Evolutionary conservation across 2,113 vertebrate species (phyloP).

Genomic region (Eira barbara): DNA sequence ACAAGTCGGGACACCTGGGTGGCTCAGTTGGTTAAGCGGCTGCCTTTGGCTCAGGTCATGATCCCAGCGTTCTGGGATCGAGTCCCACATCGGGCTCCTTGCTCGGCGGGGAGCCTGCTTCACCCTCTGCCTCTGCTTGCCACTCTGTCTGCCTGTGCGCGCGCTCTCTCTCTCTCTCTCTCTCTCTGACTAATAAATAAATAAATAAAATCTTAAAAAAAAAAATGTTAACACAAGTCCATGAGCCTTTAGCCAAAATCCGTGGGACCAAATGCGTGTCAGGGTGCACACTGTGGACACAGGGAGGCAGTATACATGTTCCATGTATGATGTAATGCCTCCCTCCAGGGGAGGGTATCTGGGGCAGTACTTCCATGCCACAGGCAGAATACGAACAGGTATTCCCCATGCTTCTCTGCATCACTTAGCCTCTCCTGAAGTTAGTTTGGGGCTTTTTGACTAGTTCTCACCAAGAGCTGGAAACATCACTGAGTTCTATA

Average conservation of each 20-base stretch:
- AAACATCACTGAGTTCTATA: background rate
- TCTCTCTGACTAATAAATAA: too few species aligned
- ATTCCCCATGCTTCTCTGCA: background rate
- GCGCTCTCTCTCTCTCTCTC: too few species aligned
- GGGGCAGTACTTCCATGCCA: background rate
- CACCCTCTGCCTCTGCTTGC: too few species aligned
- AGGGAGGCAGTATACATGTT: background rate
- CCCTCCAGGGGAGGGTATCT: background rate
- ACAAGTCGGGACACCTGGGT: too few species aligned
- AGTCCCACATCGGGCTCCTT: too few species aligned
- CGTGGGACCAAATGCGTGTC: background rate
- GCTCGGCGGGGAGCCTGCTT: too few species aligned
- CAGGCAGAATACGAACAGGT: background rate
- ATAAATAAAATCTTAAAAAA: too few species aligned
- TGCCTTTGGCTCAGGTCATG: too few species aligned
- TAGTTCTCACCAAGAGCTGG: conserved; percentile 27
- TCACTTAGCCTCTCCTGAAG: background rate
- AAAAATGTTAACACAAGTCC: background rate
- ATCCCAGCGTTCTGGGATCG: too few species aligned
- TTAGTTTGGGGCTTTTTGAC: background rate
- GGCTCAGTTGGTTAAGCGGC: too few species aligned
- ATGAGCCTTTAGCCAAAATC: conserved; percentile 17
- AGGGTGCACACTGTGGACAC: background rate
- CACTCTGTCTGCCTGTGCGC: too few species aligned
- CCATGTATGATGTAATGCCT: background rate